A percentile compares a stretch with the other conserved stretches of the same genome.
phyloP scores from a whole-genome alignment of 2,113 vertebrate genomes.

The Todiramphus saurophagus region DNA sequence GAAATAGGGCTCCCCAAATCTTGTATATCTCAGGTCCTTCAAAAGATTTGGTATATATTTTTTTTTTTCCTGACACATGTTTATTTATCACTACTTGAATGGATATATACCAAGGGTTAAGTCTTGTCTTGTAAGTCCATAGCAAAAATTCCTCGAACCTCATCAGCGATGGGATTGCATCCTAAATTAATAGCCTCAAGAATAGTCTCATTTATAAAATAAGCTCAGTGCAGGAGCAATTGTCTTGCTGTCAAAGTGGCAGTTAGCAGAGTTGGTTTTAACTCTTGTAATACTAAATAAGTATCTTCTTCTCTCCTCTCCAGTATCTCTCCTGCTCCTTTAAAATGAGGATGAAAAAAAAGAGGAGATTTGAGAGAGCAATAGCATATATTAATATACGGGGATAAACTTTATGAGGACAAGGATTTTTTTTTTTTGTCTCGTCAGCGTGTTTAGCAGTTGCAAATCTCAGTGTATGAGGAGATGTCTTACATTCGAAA shows the following conservation, averaged over 20 bases:
- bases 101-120: neutral
- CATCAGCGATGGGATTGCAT: neutral
- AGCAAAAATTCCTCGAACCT: neutral
- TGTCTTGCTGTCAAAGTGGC: neutral
- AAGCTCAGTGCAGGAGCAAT: neutral
- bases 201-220: neutral
- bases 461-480: slow-evolving; percentile 15
- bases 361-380: neutral
- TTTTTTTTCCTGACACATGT: neutral
- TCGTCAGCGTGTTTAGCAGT: slow-evolving; percentile 30
- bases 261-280: neutral
- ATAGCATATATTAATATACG: neutral
- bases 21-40: neutral
- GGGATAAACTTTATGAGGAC: slow-evolving; percentile 16
- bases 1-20: neutral
- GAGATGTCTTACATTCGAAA: slow-evolving; percentile 8
- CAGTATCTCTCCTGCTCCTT: neutral
- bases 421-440: neutral
- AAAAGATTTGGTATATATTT: neutral
- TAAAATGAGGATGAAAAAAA: neutral
- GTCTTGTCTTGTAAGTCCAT: neutral
- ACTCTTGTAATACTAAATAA: neutral
- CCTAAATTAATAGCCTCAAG: neutral
- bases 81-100: neutral
- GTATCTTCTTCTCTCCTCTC: neutral